A percentile compares a stretch with the other conserved stretches of the same genome.
Evolutionary conservation across 2,888 invertebrate species (phyloP).

Genomic region (Lithophane socia): DNA sequence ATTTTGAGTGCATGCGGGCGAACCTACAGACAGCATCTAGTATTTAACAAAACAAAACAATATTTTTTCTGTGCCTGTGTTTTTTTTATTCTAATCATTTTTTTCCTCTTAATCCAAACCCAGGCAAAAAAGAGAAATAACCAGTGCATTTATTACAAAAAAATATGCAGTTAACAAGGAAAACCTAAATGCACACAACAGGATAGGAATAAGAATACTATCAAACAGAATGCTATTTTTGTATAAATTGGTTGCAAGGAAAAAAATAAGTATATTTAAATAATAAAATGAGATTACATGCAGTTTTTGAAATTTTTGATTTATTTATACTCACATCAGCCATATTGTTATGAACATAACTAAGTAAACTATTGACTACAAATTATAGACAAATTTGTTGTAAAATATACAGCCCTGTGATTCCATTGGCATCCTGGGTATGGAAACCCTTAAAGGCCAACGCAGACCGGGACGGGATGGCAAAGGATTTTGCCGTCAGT

Average conservation of each 20-base stretch:
- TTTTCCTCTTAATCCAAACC: not conserved
- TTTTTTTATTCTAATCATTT: not conserved
- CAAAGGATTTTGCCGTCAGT: too few species aligned
- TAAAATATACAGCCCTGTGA: too few species aligned
- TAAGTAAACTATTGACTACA: not conserved
- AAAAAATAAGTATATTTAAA: not conserved
- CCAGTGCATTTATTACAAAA: not conserved
- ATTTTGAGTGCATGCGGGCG: too few species aligned
- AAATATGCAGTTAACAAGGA: not conserved
- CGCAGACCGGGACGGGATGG: too few species aligned
- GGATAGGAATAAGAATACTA: not conserved
- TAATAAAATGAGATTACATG: not conserved
- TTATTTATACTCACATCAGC: not conserved
- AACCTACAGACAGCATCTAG: too few species aligned
- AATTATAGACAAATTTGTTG: not conserved
- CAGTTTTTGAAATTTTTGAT: not conserved
- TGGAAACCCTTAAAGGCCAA: not conserved
- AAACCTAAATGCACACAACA: not conserved
- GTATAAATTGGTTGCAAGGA: conserved; percentile 1
- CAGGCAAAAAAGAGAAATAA: not conserved
- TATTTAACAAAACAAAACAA: not conserved
- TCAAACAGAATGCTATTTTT: not conserved
- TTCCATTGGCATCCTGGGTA: not conserved
- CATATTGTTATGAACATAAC: not conserved
- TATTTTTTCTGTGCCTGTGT: not conserved